These are phyloP conservation scores for Silurus lanzhouensis DNA, from an alignment of 2,797 vertebrate species.

Conservation along the genomic window DNA sequence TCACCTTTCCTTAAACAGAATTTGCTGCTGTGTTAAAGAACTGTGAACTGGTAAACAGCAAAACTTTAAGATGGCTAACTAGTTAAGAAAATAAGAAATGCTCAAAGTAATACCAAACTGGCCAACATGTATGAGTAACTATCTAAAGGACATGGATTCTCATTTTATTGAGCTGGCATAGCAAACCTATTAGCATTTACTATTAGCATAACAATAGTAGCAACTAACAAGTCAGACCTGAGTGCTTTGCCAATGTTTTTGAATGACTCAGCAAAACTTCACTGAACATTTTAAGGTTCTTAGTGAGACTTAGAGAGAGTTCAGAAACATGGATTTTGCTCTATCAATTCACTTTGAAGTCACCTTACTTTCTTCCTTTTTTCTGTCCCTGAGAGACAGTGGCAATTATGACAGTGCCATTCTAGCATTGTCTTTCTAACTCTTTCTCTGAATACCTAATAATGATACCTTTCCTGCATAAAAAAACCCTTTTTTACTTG, in stretches of 20 bases:
- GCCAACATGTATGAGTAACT: neutral
- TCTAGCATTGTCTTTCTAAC: neutral
- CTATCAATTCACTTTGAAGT: neutral
- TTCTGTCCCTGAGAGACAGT: neutral
- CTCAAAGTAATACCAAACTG: neutral
- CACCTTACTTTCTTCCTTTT: neutral
- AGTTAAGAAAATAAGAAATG: neutral
- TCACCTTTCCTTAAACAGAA: neutral
- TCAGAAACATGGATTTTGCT: neutral
- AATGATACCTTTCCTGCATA: neutral
- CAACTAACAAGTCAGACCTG: neutral
- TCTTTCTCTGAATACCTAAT: neutral
- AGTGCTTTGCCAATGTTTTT: neutral
- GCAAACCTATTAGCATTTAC: neutral
- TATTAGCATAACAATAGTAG: neutral
- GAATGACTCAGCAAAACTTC: neutral
- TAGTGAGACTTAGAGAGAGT: neutral
- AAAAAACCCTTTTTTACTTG: neutral
- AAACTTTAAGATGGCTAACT: neutral
- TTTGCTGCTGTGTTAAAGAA: neutral
- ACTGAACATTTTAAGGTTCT: neutral
- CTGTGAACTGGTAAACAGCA: neutral
- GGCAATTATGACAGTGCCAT: neutral
- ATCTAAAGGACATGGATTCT: neutral
- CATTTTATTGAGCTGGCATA: neutral